Evolutionary conservation across 1,140 invertebrate genomes (phyloP).

Genomic region (Chelonus insularis): DNA sequence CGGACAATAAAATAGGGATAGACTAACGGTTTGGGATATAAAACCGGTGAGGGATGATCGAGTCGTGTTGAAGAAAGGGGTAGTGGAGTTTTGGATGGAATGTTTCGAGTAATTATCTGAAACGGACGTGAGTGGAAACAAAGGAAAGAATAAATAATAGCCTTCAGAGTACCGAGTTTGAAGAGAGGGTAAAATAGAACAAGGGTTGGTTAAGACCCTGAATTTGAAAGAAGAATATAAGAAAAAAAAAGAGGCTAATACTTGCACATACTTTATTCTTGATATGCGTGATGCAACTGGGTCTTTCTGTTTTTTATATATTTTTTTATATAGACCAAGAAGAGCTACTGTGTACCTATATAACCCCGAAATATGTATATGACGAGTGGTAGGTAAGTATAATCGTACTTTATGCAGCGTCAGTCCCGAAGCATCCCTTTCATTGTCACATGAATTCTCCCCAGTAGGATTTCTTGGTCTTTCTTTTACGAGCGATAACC

Average conservation of each 20-base stretch:
- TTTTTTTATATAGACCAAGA: background rate
- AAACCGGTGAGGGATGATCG: too few relatives aligned
- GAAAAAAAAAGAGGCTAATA: background rate
- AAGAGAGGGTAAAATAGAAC: slow-evolving; percentile 5
- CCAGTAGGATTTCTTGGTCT: slow-evolving; percentile 8
- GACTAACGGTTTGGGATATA: too few relatives aligned
- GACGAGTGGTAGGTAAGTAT: background rate
- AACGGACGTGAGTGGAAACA: slow-evolving; percentile 17
- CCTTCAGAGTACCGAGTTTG: slow-evolving; percentile 4
- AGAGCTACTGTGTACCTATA: too few relatives aligned
- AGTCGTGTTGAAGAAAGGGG: background rate
- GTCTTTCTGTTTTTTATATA: background rate
- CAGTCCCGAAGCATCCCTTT: slow-evolving; percentile 9
- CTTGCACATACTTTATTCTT: slow-evolving; percentile 5
- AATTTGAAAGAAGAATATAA: background rate
- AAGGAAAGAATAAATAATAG: slow-evolving; percentile 27
- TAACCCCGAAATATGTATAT: background rate
- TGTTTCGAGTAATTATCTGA: slow-evolving; percentile 4
- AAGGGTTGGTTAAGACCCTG: background rate
- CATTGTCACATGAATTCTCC: slow-evolving; percentile 19
- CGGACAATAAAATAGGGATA: too few relatives aligned
- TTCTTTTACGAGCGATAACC: background rate
- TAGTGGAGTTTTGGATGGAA: background rate
- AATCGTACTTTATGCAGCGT: slow-evolving; percentile 30
- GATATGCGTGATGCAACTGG: slow-evolving; percentile 15